Base-by-base conservation (phyloP, 2,797 vertebrate species). In the Gobionotothen gibberifrons region DNA sequence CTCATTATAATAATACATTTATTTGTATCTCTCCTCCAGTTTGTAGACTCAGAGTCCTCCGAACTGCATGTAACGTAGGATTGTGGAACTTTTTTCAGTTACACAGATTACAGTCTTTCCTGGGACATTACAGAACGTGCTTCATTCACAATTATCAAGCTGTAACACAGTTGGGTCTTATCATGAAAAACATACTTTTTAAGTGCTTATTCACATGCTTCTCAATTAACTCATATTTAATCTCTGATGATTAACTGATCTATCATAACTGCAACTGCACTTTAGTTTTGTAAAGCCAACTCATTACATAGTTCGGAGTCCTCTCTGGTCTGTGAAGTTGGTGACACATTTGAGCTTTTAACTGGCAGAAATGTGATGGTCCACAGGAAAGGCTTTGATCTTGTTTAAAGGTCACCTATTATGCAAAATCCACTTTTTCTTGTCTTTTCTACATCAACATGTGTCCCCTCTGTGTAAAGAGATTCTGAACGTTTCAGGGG, bases 191-290 rank as follows among this genome's bases (percentile, higher is more conserved):
- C 7, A 8, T 36, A 36, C 32, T 36, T 36, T 6, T 9, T 36
- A 7, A 36, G 7, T 36, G 32, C 32, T 36, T 36, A 36, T 36
- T 36, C 32, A 36, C 6, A 36, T 36, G 32, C 32, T 7, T 36
- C 32, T 9, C 6, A 36, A 36, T 36, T 36, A 36, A 36, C 32
- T 36, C 32, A 36, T 36, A 87, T 89, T 88, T 56, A 74, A 77
- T 78, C 36, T 62, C 17, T 61, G 40, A 80, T 86, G 68, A 78
- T 82, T 85, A 85, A 90, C 84, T 86, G 57, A 89, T 81, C 44
- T 29, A 62, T 56, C 60, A 14, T 26, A 52, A 62, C 47, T 68
- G 29, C 57, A 60, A 36, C 9, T 16, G 32, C 17, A 53, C 42
- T 48, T 72, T 4, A 17, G 59, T 72, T 82, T 68, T 71, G 64